Evolutionary conservation across 2,888 invertebrate species (phyloP).

Genomic region (Aphidoletes aphidimyza): DNA sequence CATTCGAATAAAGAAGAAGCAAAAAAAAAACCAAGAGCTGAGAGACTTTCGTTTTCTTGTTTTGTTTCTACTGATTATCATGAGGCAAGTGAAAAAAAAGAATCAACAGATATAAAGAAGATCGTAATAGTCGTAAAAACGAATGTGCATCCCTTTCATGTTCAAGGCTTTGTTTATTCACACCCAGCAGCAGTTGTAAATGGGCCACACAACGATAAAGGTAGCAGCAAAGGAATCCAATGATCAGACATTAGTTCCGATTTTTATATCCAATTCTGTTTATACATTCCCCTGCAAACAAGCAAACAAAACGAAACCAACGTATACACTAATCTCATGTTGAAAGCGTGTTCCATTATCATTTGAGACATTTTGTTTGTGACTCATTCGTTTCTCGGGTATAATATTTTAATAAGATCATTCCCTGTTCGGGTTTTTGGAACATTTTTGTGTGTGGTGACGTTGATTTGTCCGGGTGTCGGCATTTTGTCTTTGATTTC

Average conservation of each 20-base stretch:
- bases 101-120: background rate
- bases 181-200: slow-evolving; percentile 13
- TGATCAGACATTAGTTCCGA: background rate
- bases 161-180: background rate
- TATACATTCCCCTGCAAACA: background rate
- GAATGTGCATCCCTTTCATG: background rate
- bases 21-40: too few species aligned
- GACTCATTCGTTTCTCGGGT: background rate
- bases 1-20: background rate
- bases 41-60: background rate
- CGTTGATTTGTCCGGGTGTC: background rate
- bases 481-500: slow-evolving; percentile 21
- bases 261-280: slow-evolving; percentile 39
- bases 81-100: background rate
- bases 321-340: background rate
- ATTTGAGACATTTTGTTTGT: slow-evolving; percentile 17
- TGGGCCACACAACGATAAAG: slow-evolving; percentile 23
- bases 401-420: slow-evolving; percentile 52
- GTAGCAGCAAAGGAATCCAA: background rate
- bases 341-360: slow-evolving; percentile 49
- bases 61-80: background rate
- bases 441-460: background rate
- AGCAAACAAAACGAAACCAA: background rate
- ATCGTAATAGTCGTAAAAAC: background rate
- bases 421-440: slow-evolving; percentile 9